These are phyloP conservation scores for Malthinus flaveolus DNA, from an alignment of 2,888 invertebrate species.

Conservation along the genomic window DNA sequence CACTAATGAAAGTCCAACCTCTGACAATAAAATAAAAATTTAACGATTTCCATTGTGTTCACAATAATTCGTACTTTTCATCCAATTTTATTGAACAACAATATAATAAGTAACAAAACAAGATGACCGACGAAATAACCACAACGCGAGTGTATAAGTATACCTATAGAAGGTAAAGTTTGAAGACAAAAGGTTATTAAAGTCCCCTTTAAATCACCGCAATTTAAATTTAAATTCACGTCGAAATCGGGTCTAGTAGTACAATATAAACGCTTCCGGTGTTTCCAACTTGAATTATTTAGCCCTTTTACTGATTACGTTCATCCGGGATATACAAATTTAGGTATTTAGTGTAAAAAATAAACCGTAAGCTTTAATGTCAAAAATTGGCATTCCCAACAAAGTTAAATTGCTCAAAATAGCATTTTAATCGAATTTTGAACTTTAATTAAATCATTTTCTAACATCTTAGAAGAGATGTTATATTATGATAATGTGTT, in stretches of 20 bases:
- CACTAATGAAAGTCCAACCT: too few relatives aligned
- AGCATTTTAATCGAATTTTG: not conserved
- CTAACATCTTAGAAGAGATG: not conserved
- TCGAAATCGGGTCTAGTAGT: slow-evolving; percentile 29
- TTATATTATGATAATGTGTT: slow-evolving; percentile 1
- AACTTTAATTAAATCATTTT: not conserved
- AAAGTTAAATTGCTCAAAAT: too few relatives aligned
- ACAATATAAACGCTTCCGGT: slow-evolving; percentile 35
- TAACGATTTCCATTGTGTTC: too few relatives aligned
- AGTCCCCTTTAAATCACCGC: slow-evolving; percentile 32
- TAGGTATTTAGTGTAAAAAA: slow-evolving; percentile 29
- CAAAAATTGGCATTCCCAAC: too few relatives aligned
- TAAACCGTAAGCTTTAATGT: too few relatives aligned
- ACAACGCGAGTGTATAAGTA: slow-evolving; percentile 14
- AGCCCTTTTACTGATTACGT: slow-evolving; percentile 32
- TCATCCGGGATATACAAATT: slow-evolving; percentile 38
- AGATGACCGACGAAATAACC: slow-evolving; percentile 12
- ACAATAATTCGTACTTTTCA: too few relatives aligned
- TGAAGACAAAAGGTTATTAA: slow-evolving; percentile 27
- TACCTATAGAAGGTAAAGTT: slow-evolving; percentile 9
- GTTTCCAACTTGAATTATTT: slow-evolving; percentile 34
- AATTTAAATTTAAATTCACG: slow-evolving; percentile 33
- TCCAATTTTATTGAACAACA: slow-evolving; percentile 1
- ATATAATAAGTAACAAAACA: slow-evolving; percentile 9
- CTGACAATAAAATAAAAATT: too few relatives aligned